Evolutionary conservation across 2,888 invertebrate genomes (phyloP).

Genomic region (Agrotis segetum): DNA sequence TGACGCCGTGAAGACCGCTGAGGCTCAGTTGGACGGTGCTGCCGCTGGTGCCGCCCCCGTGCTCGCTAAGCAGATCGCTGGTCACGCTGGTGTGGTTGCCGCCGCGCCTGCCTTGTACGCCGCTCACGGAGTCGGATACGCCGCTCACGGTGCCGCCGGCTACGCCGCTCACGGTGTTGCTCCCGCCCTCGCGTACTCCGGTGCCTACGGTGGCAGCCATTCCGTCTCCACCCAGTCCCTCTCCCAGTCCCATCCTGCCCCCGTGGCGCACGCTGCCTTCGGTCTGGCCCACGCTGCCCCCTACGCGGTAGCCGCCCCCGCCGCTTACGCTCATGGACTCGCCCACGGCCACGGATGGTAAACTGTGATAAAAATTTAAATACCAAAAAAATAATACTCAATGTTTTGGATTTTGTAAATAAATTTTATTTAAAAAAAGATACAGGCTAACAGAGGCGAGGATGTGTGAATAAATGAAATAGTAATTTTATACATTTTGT

Average conservation of each 20-base stretch:
- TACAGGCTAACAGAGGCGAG: constrained; percentile 85
- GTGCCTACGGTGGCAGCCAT: constrained; percentile 74
- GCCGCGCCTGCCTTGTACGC: constrained; percentile 60
- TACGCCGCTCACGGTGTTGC: constrained; percentile 64
- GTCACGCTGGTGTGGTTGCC: constrained; percentile 74
- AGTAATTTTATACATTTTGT: constrained; percentile 69
- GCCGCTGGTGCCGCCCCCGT: constrained; percentile 87
- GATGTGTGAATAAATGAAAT: constrained; percentile 90
- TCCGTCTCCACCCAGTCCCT: constrained; percentile 82
- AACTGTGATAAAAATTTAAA: constrained; percentile 86
- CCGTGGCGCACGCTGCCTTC: constrained; percentile 68
- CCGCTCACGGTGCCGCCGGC: constrained; percentile 43
- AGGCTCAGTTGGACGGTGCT: constrained; percentile 86
- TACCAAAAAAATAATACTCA: constrained; percentile 88
- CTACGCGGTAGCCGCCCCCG: constrained; percentile 68
- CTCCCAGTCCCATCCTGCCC: constrained; percentile 84
- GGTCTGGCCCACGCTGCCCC: constrained; percentile 77
- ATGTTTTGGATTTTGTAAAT: constrained; percentile 83
- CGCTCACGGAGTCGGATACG: constrained; percentile 59
- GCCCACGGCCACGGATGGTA: constrained; percentile 82
- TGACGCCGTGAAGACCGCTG: constrained; percentile 85
- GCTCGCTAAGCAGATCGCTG: constrained; percentile 86
- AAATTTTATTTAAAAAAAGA: constrained; percentile 82
- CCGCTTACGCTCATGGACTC: constrained; percentile 69
- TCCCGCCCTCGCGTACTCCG: constrained; percentile 66